These are phyloP conservation scores for Gopherus flavomarginatus DNA, from an alignment of 2,113 vertebrate genomes.

Conservation along the genomic window DNA sequence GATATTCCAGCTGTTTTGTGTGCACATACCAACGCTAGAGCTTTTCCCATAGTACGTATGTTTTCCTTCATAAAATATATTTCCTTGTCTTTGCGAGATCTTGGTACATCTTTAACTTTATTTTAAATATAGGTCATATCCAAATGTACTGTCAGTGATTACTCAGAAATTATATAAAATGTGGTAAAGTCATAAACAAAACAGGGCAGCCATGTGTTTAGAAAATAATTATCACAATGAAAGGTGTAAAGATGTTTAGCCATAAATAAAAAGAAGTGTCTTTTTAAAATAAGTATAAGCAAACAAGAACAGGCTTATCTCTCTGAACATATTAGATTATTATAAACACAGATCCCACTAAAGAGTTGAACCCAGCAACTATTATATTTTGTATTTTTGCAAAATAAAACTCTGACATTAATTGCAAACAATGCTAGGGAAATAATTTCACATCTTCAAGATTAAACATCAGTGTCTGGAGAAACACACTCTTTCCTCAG, in stretches of 20 bases:
- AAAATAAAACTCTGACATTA: not conserved
- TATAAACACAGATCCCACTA: not conserved
- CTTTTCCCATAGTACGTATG: not conserved
- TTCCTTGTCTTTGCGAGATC: not conserved
- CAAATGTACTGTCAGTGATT: accelerated
- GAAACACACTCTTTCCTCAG: not conserved
- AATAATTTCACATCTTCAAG: not conserved
- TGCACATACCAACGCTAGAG: not conserved
- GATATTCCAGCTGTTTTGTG: not conserved
- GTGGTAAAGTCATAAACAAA: not conserved
- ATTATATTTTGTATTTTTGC: conserved; percentile 20
- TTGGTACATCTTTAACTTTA: not conserved
- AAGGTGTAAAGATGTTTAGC: not conserved
- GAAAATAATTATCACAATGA: not conserved
- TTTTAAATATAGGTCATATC: accelerated
- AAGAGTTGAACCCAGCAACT: conserved; percentile 9
- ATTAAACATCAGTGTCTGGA: not conserved
- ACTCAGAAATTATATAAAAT: too few relatives aligned
- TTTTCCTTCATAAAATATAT: accelerated
- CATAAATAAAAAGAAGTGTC: not conserved
- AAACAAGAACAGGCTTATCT: not conserved
- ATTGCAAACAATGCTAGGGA: not conserved
- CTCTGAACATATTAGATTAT: accelerated
- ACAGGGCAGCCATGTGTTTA: not conserved
- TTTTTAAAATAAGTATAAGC: not conserved